Base-by-base conservation (phyloP, 2,888 invertebrate species). In the Pyrrhia umbra region DNA sequence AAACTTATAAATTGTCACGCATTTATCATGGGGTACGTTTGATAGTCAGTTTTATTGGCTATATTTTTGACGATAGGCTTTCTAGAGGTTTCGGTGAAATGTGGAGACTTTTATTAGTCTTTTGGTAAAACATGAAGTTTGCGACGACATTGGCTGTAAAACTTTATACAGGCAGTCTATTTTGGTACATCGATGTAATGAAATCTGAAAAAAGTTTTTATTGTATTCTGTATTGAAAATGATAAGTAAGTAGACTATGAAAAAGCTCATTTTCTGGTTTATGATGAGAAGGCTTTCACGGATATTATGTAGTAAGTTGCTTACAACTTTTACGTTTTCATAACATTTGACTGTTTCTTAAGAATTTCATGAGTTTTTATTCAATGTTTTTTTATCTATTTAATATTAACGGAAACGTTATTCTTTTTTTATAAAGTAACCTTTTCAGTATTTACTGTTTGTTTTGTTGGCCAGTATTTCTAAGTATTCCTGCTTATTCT, bases 1-100 rank as follows among this genome's bases (percentile, higher is more conserved):
- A 79, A 77, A 73, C 66, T 76, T 79, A 73, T 79, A 66, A 64
- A 76, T 79, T 66, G 66, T 65, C 55, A 56, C 50, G 51, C 61
- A 79, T 77, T 73, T 76, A 79, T 79, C 66, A 71, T 51, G 64
- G 59, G 60, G 37, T 51, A 45, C 42, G 59, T 55, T 72, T 77
- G 73, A 73, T 79, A 63, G 72, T 61, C 58, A 49, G 34, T 62
- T 66, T 78, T 78, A 75, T 60, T 58, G 71, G 27, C 55, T 57
- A 60, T 63, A 70, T 67, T 62, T 78, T 67, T 71, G 64, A 74
- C 50, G 65, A 60, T 51, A 62, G 56, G 59, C 60, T 68, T n/a
- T 25, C 30, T 71, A 59, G 43, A 60, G 56, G 21, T 21, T 37
- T 54, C 56, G 34, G 54, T 54, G 62, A 62, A 69, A 60, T 59